A percentile compares a stretch with the other conserved stretches of the same genome.
These are phyloP conservation scores for Anas flavirostris DNA, from an alignment of 2,797 vertebrate species.

Conservation along the genomic window DNA sequence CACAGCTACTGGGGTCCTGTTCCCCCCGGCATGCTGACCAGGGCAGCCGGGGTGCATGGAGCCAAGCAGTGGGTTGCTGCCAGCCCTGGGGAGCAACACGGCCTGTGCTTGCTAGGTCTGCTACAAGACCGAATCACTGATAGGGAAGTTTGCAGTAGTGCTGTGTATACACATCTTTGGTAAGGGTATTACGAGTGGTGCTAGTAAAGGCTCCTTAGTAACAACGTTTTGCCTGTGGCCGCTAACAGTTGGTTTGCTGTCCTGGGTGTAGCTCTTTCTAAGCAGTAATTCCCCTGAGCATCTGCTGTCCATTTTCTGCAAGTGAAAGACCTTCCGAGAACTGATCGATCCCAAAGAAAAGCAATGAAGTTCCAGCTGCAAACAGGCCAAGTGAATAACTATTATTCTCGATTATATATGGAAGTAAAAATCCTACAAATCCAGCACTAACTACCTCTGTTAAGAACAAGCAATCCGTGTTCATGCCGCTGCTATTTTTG, in stretches of 20 bases:
- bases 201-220: background rate
- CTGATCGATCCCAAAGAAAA: background rate
- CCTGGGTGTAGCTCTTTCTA: background rate
- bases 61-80: background rate
- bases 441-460: background rate
- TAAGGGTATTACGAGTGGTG: background rate
- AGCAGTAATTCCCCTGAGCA: background rate
- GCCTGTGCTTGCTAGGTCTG: background rate
- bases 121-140: background rate
- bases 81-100: background rate
- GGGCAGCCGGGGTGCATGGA: too few relatives aligned
- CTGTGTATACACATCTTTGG: background rate
- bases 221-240: fast-evolving
- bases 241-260: background rate
- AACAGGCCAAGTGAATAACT: background rate
- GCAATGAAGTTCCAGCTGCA: background rate
- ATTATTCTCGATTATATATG: background rate
- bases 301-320: background rate
- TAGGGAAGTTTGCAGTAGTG: background rate
- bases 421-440: background rate
- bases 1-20: background rate
- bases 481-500: background rate
- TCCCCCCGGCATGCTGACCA: background rate
- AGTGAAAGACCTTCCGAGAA: background rate
- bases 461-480: background rate